These are phyloP conservation scores for Oreochromis niloticus DNA, from an alignment of 2,113 vertebrate species.

Conservation along the genomic window DNA sequence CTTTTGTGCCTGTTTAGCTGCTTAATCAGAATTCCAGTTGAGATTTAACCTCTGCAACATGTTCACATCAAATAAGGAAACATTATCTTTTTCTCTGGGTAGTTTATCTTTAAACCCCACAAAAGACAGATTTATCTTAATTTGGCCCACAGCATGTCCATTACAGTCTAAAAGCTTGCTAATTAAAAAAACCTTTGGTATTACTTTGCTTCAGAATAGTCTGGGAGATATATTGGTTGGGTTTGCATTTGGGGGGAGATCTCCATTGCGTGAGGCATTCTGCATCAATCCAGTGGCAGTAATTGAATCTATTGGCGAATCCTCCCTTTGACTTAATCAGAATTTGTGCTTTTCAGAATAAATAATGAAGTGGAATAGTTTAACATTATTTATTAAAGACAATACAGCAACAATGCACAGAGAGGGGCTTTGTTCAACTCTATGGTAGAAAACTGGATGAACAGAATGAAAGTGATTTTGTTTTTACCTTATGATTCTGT, in stretches of 20 bases:
- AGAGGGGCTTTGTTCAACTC: neutral
- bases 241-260: neutral
- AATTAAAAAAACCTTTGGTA: neutral
- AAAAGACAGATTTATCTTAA: neutral
- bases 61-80: neutral
- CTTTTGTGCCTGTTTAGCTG: neutral
- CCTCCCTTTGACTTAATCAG: neutral
- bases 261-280: neutral
- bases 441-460: neutral
- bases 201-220: neutral
- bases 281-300: neutral
- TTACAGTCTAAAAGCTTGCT: slow-evolving; percentile 6
- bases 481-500: neutral
- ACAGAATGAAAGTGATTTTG: neutral
- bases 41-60: neutral
- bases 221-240: neutral
- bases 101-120: neutral
- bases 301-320: neutral
- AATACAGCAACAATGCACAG: neutral
- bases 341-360: neutral
- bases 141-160: neutral
- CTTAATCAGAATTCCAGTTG: neutral
- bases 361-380: neutral
- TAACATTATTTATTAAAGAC: neutral
- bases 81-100: neutral